Conservation (phyloP, 2,113 vertebrate genomes). For the Misgurnus anguillicaudatus region DNA sequence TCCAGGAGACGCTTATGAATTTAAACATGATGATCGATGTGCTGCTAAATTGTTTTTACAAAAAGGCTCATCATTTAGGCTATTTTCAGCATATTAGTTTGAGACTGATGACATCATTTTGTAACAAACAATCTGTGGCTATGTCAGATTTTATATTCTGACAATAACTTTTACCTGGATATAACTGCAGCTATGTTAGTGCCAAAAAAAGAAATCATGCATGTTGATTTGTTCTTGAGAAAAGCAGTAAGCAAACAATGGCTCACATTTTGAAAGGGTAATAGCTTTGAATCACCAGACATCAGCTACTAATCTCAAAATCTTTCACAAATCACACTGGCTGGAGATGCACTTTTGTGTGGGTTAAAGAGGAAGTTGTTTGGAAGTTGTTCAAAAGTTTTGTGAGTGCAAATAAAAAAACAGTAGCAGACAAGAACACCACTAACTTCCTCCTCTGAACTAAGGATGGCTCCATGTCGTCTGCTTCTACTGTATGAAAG, state of each 20-base stretch:
- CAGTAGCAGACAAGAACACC: constrained; percentile 66
- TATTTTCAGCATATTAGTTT: too few species aligned
- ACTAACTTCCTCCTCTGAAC: constrained; percentile 69
- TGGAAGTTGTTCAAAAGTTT: constrained; percentile 51
- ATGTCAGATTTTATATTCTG: too few species aligned
- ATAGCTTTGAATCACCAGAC: constrained; percentile 27
- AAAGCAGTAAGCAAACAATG: background rate
- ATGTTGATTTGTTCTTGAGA: background rate
- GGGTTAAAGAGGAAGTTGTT: constrained; percentile 41
- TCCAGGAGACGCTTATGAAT: constrained; percentile 25
- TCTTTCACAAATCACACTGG: constrained; percentile 47
- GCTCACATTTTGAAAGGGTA: background rate
- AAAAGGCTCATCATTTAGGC: background rate
- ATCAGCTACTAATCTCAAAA: constrained; percentile 46
- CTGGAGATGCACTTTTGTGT: constrained; percentile 40
- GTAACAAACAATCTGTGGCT: too few species aligned
- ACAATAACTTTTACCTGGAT: background rate
- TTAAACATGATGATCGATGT: constrained; percentile 25
- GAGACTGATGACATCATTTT: too few species aligned
- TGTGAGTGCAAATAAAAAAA: constrained; percentile 59
- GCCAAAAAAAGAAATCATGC: background rate
- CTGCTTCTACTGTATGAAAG: constrained; percentile 60
- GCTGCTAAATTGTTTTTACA: constrained; percentile 27
- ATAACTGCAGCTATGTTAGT: background rate
- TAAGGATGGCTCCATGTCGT: constrained; percentile 68